Evolutionary conservation across 2,113 vertebrate genomes (phyloP), one percentile per base, ranked within the genome.

Genomic region (Apodemus sylvaticus): DNA sequence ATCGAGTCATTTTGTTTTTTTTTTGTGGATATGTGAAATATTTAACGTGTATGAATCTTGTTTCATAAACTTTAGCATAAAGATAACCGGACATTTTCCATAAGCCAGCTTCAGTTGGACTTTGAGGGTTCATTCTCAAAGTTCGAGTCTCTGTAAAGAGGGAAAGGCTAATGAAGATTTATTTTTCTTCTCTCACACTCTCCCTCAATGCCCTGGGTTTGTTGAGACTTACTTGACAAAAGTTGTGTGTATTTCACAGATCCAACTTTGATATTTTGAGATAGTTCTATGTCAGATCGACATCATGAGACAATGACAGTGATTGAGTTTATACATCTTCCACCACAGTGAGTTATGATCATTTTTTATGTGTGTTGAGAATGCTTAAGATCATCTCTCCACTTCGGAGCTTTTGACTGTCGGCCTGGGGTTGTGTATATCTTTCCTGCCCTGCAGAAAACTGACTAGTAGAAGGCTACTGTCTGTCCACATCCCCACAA

Each of bases 31-130:
- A n/a, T 60, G 51, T 85, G 85, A 86, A 62, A 58, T 86, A 53
- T 16, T 96, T 89, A 70, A 83, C 60, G 62, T 7, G 8, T 90
- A 12, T 66, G 90, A 87, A 87, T 86, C 14, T 90, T 45, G 64
- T 94, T 95, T 79, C 39, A 85, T 29, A 73, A 96, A 94, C 39
- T 39, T 88, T 42, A 81, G 71, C 2, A 2, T 74, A 85, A 94
- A 89, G 81, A 73, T 45, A 96, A 88, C 29, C 48, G 58, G 48
- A 76, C 26, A 77, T 86, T 86, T 96, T 92, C 31, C 1, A 0
- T 74, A 92, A 81, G 9, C 82, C 55, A 89, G 4, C 19, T 87
- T 96, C n/a, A 55, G n/a, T 81, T 7, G 9, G 51, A 73, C 8
- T 86, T 17, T 51, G 14, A 51, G 5, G 39, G 58, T 76, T 92